Conservation (phyloP, 2,888 invertebrate genomes). For the Cosmia pyralina region DNA sequence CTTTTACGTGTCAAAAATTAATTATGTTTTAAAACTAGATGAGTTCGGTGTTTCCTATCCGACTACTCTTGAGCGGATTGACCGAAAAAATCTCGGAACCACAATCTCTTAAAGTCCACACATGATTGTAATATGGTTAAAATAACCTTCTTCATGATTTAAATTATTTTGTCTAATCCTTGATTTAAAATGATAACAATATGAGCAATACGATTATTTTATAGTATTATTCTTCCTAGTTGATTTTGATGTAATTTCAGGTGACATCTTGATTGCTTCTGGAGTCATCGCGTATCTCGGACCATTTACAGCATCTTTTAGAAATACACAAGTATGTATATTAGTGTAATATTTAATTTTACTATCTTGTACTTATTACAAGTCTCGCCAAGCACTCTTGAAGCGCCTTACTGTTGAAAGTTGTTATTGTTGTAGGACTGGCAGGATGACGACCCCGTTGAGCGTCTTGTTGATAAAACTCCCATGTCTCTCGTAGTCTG, state of each 20-base stretch:
- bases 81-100: neutral
- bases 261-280: slow-evolving; percentile 97
- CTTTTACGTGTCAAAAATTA: too few relatives aligned
- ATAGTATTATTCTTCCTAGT: too few relatives aligned
- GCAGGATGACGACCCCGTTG: too few relatives aligned
- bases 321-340: slow-evolving; percentile 86
- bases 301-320: slow-evolving; percentile 94
- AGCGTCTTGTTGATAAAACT: too few relatives aligned
- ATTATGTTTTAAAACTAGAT: neutral
- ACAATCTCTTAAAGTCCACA: neutral
- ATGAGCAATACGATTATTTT: neutral
- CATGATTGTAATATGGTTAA: neutral
- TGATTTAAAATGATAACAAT: neutral
- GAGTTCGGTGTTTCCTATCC: neutral
- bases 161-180: neutral
- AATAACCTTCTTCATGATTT: neutral
- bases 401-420: neutral
- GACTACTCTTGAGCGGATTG: neutral
- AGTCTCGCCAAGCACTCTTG: neutral
- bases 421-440: too few relatives aligned
- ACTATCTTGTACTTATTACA: neutral
- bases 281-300: slow-evolving; percentile 98
- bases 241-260: slow-evolving; percentile 77
- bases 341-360: neutral
- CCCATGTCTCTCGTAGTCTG: too few relatives aligned